Evolutionary conservation across 2,888 invertebrate genomes (phyloP).

Genomic region (Acleris holmiana): DNA sequence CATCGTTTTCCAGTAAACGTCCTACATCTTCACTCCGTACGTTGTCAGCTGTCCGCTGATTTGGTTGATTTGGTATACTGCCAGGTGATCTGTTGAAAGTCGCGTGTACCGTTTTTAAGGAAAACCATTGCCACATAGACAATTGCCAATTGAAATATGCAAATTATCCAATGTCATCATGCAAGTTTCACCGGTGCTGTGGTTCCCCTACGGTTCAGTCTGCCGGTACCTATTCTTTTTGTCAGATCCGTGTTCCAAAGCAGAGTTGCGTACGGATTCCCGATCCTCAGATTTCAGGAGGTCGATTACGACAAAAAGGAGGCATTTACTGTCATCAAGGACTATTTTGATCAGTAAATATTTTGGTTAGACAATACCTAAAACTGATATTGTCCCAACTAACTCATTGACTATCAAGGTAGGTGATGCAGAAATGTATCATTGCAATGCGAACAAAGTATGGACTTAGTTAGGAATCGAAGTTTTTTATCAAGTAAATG

Average conservation of each 20-base stretch:
- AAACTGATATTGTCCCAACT: too few species aligned
- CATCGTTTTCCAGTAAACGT: too few species aligned
- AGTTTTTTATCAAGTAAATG: constrained; percentile 1
- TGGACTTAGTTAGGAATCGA: constrained; percentile 22
- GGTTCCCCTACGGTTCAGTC: background rate
- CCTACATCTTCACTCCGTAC: too few species aligned
- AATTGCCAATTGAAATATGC: too few species aligned
- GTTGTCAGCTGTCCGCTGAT: too few species aligned
- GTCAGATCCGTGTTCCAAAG: constrained; percentile 34
- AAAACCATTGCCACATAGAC: too few species aligned
- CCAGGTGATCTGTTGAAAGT: too few species aligned
- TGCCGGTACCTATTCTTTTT: constrained; percentile 2
- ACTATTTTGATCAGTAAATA: background rate
- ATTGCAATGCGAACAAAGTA: constrained; percentile 30
- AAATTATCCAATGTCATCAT: too few species aligned
- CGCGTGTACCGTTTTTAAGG: too few species aligned
- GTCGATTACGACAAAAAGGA: constrained; percentile 12
- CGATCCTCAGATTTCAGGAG: constrained; percentile 5
- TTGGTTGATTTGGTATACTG: too few species aligned
- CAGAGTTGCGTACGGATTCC: constrained; percentile 24
- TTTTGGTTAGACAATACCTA: too few species aligned
- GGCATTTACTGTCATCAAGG: constrained; percentile 14
- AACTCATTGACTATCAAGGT: constrained; percentile 1
- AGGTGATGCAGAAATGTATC: constrained; percentile 4
- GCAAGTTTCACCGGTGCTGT: too few species aligned